Evolutionary conservation across 2,888 invertebrate species (phyloP).

Genomic region (Chloromyia formosa): DNA sequence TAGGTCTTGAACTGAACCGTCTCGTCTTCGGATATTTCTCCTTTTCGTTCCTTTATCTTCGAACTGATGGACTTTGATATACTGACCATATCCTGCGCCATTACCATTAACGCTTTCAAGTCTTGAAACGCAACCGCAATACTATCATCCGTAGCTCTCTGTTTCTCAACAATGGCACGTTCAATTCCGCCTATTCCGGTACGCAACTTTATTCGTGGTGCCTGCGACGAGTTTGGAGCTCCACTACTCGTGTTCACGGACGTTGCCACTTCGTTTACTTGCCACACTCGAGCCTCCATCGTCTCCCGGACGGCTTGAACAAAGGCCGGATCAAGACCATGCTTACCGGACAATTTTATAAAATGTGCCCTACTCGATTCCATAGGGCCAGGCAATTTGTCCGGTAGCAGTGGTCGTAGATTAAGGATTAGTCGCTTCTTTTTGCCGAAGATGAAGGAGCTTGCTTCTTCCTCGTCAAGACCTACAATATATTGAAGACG

Average conservation of each 20-base stretch:
- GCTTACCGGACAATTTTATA: constrained; percentile 87
- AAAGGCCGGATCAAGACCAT: constrained; percentile 77
- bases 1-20: constrained; percentile 96
- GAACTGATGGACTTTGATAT: constrained; percentile 91
- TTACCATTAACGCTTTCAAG: constrained; percentile 90
- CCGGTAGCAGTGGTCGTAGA: constrained; percentile 72
- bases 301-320: constrained; percentile 71
- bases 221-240: constrained; percentile 31
- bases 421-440: constrained; percentile 83
- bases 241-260: not conserved
- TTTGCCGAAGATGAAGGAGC: constrained; percentile 81
- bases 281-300: constrained; percentile 73
- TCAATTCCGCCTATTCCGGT: constrained; percentile 97
- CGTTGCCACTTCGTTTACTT: constrained; percentile 59
- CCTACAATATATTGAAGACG: constrained; percentile 77
- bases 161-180: constrained; percentile 87
- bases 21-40: constrained; percentile 96
- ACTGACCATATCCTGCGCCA: constrained; percentile 97
- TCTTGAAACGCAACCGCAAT: constrained; percentile 96
- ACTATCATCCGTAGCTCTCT: constrained; percentile 89
- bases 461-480: constrained; percentile 82
- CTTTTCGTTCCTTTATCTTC: constrained; percentile 93
- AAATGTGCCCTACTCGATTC: constrained; percentile 75
- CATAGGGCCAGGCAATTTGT: constrained; percentile 79
- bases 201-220: constrained; percentile 72